Percentiles rank a stretch among this genome's conserved stretches.
These are phyloP conservation scores for Tragelaphus imberbis DNA, from an alignment of 2,113 vertebrate species.

Conservation along the genomic window DNA sequence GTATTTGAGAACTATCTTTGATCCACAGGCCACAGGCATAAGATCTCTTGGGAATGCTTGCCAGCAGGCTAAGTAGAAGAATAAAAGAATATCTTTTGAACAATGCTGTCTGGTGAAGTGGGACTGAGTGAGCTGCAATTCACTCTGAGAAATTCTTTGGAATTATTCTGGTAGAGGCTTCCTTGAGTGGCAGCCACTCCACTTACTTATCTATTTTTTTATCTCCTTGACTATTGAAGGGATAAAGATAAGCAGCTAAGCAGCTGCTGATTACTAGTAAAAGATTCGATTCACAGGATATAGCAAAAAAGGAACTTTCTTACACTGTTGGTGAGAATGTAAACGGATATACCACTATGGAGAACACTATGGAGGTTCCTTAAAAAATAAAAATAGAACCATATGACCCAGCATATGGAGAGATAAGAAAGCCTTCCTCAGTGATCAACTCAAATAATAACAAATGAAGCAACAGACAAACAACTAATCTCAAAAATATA, in stretches of 20 bases:
- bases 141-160: neutral
- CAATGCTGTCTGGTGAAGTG: neutral
- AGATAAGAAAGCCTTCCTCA: neutral
- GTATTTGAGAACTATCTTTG: neutral
- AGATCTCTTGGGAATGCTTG: neutral
- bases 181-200: neutral
- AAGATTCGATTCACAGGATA: neutral
- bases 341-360: neutral
- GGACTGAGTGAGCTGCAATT: neutral
- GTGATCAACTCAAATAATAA: neutral
- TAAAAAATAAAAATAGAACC: neutral
- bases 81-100: neutral
- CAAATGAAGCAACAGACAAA: too few relatives aligned
- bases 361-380: neutral
- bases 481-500: too few relatives aligned
- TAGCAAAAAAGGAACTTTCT: neutral
- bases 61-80: neutral
- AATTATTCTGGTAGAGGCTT: neutral
- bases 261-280: slow-evolving; percentile 31
- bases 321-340: neutral
- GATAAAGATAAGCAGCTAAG: slow-evolving; percentile 12
- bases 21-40: neutral
- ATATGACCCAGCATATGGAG: neutral
- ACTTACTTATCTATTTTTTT: neutral
- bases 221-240: neutral